Base-by-base conservation (phyloP, 2,113 vertebrate genomes). In the Petroica traversi region DNA sequence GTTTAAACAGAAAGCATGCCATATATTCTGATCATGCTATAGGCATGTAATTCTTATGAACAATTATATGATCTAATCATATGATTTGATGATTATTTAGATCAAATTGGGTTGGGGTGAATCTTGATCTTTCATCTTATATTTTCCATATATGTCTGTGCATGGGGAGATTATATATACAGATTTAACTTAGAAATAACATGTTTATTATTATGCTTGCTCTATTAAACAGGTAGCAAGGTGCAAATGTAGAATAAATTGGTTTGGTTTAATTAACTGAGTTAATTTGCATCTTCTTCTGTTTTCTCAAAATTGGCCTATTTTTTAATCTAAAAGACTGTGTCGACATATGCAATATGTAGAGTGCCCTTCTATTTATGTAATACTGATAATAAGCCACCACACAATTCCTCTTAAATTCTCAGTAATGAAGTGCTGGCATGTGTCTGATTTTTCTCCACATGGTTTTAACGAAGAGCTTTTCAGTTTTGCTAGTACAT, bases 401-500 rank as follows among this genome's bases (percentile, higher is more conserved):
- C 25, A 92, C 46, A 93, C 31, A 96, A 96, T 89, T 97, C 93
- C 81, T 88, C 40, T 95, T 94, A 95, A 77, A 89, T 89, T 95
- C 68, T 91, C 92, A 78, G 41, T 93, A 97, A 96, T 96, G 88
- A 97, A 97, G 84, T 93, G 89, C 68, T 96, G 92, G 87, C 89
- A 88, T 81, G 91, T 91, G 85, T 95, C 88, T 96, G 95, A 92
- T 96, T 92, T 96, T 94, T 91, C 95, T 85, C 96, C 73, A 84
- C 91, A 91, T 77, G 88, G 83, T 94, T 94, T 94, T 97, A 95
- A 91, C 28, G 83, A 96, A 96, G 93, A 86, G 34, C 71, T 92
- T 96, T 97, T 96, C 92, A 95, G 54, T 97, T 98, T 96, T 95
- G 61, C 93, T 81, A 95, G 73, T 85, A 93, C 79, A 75, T 94